phyloP scores from a whole-genome alignment of 2,113 vertebrate species.

The Dolichallabes microphthalmus region DNA sequence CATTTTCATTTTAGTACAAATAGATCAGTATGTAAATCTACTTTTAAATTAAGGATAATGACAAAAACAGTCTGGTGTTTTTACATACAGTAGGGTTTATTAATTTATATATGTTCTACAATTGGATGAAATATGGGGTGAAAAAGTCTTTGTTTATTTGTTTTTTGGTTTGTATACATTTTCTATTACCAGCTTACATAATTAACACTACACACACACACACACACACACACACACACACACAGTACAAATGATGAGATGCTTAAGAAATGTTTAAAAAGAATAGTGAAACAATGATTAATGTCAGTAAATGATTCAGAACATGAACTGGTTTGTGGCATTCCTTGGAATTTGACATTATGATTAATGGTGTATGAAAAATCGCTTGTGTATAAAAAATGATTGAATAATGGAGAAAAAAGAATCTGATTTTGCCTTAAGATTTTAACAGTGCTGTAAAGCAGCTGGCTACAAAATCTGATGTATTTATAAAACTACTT shows the following conservation, averaged over 20 bases:
- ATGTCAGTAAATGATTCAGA: conserved; percentile 10
- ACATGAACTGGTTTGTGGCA: conserved; percentile 11
- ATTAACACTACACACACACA: background rate
- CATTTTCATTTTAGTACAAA: background rate
- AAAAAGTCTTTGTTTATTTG: background rate
- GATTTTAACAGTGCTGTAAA: background rate
- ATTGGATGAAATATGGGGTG: background rate
- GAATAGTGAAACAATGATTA: conserved; percentile 7
- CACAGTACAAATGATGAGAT: background rate
- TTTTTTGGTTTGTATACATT: too few relatives aligned
- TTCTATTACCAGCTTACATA: too few relatives aligned
- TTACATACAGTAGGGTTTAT: background rate
- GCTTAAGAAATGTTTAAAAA: conserved; percentile 7
- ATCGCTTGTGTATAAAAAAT: background rate
- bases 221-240: background rate
- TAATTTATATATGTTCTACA: background rate
- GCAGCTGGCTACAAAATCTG: background rate
- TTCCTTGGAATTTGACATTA: conserved; percentile 14
- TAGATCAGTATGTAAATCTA: background rate
- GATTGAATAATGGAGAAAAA: background rate
- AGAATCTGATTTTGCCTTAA: background rate
- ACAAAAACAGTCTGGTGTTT: background rate
- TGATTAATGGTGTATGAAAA: conserved; percentile 16
- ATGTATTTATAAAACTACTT: background rate
- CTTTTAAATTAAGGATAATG: background rate